These are phyloP conservation scores for Panulirus ornatus DNA, from an alignment of 1,140 invertebrate species.

Conservation along the genomic window DNA sequence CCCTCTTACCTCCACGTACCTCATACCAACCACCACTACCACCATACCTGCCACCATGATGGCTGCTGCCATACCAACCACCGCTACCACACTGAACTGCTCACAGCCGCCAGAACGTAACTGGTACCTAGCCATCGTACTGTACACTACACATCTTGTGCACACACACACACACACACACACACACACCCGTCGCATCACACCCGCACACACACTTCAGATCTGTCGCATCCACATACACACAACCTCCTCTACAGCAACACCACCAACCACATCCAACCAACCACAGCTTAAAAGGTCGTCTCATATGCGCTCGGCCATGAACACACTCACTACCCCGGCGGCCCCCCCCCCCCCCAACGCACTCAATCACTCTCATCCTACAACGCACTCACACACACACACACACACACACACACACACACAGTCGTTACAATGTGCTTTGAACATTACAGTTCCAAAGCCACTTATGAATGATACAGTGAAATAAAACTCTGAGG, in stretches of 20 bases:
- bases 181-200: not conserved
- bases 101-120: too few relatives aligned
- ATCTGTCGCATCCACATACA: too few relatives aligned
- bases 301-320: not conserved
- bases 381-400: not conserved
- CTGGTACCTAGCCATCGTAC: too few relatives aligned
- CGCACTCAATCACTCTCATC: not conserved
- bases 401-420: not conserved
- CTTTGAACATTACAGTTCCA: too few relatives aligned
- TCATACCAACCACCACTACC: not conserved
- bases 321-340: not conserved
- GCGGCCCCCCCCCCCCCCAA: not conserved
- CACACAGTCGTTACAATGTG: not conserved
- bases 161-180: conserved; percentile 3
- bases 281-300: too few relatives aligned
- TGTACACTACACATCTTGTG: not conserved
- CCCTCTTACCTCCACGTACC: too few relatives aligned
- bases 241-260: too few relatives aligned
- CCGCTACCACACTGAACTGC: too few relatives aligned
- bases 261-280: too few relatives aligned
- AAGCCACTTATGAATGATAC: too few relatives aligned
- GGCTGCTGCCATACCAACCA: not conserved
- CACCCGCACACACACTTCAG: too few relatives aligned
- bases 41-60: not conserved
- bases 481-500: too few relatives aligned